phyloP scores from a whole-genome alignment of 1,140 invertebrate genomes.

The Neomicropteryx cornuta region DNA sequence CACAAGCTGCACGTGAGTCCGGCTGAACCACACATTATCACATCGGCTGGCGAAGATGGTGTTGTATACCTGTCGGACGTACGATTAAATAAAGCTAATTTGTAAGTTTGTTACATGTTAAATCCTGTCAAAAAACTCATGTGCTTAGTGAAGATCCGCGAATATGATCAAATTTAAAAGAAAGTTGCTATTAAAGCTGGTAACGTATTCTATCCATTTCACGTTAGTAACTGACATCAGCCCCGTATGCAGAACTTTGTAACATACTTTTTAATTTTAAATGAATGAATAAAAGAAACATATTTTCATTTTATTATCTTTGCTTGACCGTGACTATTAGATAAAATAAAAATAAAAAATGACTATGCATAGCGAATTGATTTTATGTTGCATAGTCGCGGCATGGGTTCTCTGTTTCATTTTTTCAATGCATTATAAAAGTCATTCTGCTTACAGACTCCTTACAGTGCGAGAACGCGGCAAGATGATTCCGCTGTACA shows the following conservation, averaged over 20 bases:
- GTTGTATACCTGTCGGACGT: constrained; percentile 73
- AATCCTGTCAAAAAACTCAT: too few relatives aligned
- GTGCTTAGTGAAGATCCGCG: not conserved
- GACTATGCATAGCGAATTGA: too few relatives aligned
- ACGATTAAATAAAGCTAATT: constrained; percentile 40
- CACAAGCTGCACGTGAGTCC: constrained; percentile 68
- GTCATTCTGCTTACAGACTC: constrained; percentile 44
- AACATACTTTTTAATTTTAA: too few relatives aligned
- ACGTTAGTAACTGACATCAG: too few relatives aligned
- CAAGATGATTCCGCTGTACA: constrained; percentile 65
- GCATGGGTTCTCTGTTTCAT: too few relatives aligned
- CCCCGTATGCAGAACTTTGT: too few relatives aligned
- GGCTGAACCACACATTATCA: constrained; percentile 64
- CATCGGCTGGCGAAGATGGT: constrained; percentile 85
- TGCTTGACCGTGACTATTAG: too few relatives aligned
- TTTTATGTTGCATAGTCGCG: too few relatives aligned
- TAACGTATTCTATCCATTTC: not conserved
- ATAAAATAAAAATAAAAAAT: too few relatives aligned
- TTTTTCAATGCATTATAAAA: too few relatives aligned
- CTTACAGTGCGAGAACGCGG: constrained; percentile 49
- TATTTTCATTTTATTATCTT: too few relatives aligned
- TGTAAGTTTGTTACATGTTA: constrained; percentile 17
- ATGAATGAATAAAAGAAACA: too few relatives aligned
- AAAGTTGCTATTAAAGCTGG: not conserved
- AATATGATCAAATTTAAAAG: not conserved